Evolutionary conservation across 2,888 invertebrate species (phyloP).

Genomic region (Scaptodrosophila latifasciaeformis): DNA sequence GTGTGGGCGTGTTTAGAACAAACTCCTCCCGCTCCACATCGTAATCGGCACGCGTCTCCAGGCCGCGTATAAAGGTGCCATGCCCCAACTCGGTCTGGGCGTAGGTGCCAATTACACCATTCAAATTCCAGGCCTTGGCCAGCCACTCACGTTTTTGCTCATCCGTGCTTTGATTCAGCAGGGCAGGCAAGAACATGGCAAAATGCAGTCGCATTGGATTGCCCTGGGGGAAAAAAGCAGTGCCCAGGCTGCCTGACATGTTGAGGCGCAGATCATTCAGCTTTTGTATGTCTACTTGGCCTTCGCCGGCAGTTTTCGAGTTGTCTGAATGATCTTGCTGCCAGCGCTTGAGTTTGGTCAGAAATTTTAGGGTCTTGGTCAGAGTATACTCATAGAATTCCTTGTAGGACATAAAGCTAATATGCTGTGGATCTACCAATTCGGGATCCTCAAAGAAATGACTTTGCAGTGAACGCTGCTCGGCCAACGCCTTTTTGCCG

Average conservation of each 20-base stretch:
- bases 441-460: slow-evolving; percentile 58
- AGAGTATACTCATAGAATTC: slow-evolving; percentile 61
- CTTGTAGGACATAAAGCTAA: slow-evolving; percentile 60
- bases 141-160: slow-evolving; percentile 93
- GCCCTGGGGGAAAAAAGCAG: slow-evolving; percentile 67
- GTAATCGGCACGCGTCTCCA: slow-evolving; percentile 95
- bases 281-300: slow-evolving; percentile 47
- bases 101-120: slow-evolving; percentile 92
- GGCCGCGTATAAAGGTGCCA: slow-evolving; percentile 90
- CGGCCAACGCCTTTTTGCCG: slow-evolving; percentile 38
- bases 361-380: slow-evolving; percentile 74
- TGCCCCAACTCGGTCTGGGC: slow-evolving; percentile 98
- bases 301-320: slow-evolving; percentile 74
- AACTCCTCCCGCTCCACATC: slow-evolving; percentile 88
- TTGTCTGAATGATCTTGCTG: too few relatives aligned
- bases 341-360: slow-evolving; percentile 82
- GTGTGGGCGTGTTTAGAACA: slow-evolving; percentile 87
- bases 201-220: slow-evolving; percentile 83
- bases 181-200: slow-evolving; percentile 92
- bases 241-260: slow-evolving; percentile 61
- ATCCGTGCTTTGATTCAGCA: slow-evolving; percentile 88
- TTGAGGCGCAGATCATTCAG: slow-evolving; percentile 56
- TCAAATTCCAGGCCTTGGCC: slow-evolving; percentile 84
- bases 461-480: slow-evolving; percentile 54
- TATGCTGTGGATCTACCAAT: slow-evolving; percentile 51